Percentiles rank a stretch among this genome's conserved stretches.
These are phyloP conservation scores for Gobio gobio DNA, from an alignment of 2,113 vertebrate genomes.

Conservation along the genomic window DNA sequence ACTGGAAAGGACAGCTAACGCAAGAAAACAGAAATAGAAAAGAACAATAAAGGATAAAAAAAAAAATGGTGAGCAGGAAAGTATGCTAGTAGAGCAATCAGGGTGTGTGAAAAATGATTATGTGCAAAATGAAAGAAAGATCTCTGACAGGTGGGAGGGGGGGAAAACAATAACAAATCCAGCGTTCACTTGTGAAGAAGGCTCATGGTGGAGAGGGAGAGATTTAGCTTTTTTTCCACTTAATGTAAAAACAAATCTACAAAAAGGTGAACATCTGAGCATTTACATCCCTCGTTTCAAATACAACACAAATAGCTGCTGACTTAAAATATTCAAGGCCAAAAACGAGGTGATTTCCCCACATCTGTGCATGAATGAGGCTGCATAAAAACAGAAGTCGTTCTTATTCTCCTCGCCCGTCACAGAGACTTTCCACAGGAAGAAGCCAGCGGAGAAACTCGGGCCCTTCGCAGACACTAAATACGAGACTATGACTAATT, in stretches of 20 bases:
- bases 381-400: conserved; percentile 7
- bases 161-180: not conserved
- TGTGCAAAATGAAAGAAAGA: not conserved
- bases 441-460: conserved; percentile 22
- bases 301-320: not conserved
- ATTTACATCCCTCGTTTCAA: not conserved
- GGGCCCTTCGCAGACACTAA: conserved; percentile 17
- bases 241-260: not conserved
- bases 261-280: not conserved
- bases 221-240: not conserved
- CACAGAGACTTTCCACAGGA: conserved; percentile 47
- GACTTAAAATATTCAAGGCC: not conserved
- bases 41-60: conserved; percentile 1
- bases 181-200: not conserved
- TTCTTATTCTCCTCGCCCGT: not conserved
- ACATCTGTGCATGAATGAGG: conserved; percentile 19
- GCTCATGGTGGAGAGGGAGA: not conserved
- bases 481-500: conserved; percentile 33
- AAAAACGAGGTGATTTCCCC: conserved; percentile 7
- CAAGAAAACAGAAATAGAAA: conserved; percentile 18
- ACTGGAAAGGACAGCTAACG: not conserved
- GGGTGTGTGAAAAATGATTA: not conserved
- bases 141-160: not conserved
- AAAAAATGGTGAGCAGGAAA: not conserved
- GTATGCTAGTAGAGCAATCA: conserved; percentile 1